These are phyloP conservation scores for Neopelma chrysocephalum DNA, from an alignment of 2,797 vertebrate genomes.

Conservation along the genomic window DNA sequence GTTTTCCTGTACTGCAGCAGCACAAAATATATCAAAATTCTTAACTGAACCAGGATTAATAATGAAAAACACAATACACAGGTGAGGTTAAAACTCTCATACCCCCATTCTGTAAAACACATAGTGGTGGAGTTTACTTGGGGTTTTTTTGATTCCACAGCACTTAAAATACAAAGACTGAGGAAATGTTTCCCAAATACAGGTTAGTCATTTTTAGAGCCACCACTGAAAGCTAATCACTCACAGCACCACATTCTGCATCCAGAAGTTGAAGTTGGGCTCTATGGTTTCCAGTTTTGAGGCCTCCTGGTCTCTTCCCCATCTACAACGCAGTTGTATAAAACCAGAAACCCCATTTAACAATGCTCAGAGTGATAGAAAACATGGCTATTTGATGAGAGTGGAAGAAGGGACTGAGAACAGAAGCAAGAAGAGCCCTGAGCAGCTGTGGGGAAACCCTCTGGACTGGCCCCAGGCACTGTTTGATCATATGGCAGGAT, in stretches of 20 bases:
- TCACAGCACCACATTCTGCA: background rate
- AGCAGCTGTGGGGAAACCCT: background rate
- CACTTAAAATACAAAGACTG: background rate
- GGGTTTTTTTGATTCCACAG: background rate
- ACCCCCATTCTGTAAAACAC: background rate
- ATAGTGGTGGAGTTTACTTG: background rate
- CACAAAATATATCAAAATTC: background rate
- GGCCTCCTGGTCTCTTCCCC: background rate
- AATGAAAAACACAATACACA: background rate
- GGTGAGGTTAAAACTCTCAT: background rate
- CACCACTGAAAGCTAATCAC: background rate
- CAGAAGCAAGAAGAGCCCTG: background rate
- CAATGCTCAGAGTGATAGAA: background rate
- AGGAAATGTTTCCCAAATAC: background rate
- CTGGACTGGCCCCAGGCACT: background rate
- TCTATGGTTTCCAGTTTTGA: background rate
- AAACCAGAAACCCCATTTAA: background rate
- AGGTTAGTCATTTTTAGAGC: background rate
- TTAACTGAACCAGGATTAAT: background rate
- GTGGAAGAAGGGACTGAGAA: background rate
- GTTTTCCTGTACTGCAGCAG: background rate
- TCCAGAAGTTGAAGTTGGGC: background rate
- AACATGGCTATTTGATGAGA: background rate
- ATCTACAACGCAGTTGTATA: background rate
- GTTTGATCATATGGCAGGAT: background rate